These are phyloP conservation scores for Epinephelus awoara DNA, from an alignment of 2,797 vertebrate genomes.

Conservation along the genomic window DNA sequence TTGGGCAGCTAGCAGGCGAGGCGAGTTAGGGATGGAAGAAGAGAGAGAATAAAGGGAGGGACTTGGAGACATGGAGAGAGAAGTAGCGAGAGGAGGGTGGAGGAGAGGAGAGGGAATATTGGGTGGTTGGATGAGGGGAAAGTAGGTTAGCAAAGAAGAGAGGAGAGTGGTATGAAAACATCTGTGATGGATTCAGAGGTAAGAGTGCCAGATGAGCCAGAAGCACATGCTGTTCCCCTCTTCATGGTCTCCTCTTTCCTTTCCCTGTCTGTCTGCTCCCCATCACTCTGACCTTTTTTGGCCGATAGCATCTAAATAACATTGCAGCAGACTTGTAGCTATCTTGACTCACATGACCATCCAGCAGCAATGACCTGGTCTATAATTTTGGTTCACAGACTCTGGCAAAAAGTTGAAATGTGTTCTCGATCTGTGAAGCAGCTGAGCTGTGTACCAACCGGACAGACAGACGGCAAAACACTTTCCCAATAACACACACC, in stretches of 20 bases:
- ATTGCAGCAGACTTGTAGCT: conserved; percentile 5
- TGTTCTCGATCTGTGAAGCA: conserved; percentile 42
- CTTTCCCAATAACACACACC: conserved; percentile 66
- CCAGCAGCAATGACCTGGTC: neutral
- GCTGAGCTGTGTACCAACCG: conserved; percentile 33
- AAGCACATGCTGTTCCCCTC: conserved; percentile 84
- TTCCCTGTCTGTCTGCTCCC: conserved; percentile 30
- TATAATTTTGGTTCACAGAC: conserved; percentile 20
- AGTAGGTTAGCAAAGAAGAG: conserved; percentile 60
- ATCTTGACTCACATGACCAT: conserved; percentile 26
- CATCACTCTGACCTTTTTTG: conserved; percentile 5
- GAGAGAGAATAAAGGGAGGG: conserved; percentile 32
- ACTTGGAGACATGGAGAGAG: conserved; percentile 32
- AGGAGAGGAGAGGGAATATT: conserved; percentile 25
- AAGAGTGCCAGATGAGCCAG: conserved; percentile 71
- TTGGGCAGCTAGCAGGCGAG: neutral
- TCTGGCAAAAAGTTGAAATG: conserved; percentile 47
- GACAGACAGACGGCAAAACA: conserved; percentile 53
- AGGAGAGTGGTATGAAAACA: conserved; percentile 75
- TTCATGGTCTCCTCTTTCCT: conserved; percentile 29
- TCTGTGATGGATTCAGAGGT: conserved; percentile 75
- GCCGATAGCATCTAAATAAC: conserved; percentile 23
- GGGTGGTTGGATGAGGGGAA: conserved; percentile 48
- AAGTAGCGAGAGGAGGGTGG: conserved; percentile 26
- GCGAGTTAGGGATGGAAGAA: conserved; percentile 21